These are phyloP conservation scores for Aegotheles bennettii DNA, from an alignment of 2,113 vertebrate genomes.

Conservation along the genomic window DNA sequence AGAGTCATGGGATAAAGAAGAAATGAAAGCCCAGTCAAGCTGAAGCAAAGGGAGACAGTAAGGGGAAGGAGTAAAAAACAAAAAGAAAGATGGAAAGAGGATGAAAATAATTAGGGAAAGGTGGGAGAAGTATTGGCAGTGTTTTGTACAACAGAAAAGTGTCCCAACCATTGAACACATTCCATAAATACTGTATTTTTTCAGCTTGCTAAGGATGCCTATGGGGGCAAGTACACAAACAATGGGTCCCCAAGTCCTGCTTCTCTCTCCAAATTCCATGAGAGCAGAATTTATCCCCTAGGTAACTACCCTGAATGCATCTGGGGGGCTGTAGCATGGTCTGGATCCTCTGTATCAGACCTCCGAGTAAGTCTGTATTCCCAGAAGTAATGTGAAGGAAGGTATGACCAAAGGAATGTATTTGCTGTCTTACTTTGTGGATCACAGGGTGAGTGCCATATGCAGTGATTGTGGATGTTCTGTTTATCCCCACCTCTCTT, in stretches of 20 bases:
- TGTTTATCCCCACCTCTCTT: not conserved
- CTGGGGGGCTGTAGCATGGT: not conserved
- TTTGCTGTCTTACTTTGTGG: not conserved
- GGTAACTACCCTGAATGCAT: not conserved
- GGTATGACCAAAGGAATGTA: not conserved
- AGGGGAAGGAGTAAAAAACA: not conserved
- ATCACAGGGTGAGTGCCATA: not conserved
- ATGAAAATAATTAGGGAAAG: not conserved
- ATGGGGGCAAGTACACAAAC: not conserved
- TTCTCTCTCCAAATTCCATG: not conserved
- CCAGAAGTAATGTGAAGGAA: not conserved
- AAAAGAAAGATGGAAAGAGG: not conserved
- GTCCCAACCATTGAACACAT: not conserved
- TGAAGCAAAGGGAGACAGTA: not conserved
- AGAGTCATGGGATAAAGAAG: not conserved
- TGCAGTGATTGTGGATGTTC: not conserved
- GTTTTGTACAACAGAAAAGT: not conserved
- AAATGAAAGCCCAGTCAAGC: not conserved
- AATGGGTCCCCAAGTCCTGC: not conserved
- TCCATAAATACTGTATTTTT: not conserved
- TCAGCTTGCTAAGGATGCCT: not conserved
- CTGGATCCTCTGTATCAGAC: not conserved
- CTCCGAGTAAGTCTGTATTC: not conserved
- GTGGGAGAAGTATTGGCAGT: not conserved
- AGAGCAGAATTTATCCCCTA: not conserved